Percentiles rank a stretch among this genome's conserved stretches.
phyloP scores from a whole-genome alignment of 1,140 invertebrate genomes.

The Trichonephila clavipes region DNA sequence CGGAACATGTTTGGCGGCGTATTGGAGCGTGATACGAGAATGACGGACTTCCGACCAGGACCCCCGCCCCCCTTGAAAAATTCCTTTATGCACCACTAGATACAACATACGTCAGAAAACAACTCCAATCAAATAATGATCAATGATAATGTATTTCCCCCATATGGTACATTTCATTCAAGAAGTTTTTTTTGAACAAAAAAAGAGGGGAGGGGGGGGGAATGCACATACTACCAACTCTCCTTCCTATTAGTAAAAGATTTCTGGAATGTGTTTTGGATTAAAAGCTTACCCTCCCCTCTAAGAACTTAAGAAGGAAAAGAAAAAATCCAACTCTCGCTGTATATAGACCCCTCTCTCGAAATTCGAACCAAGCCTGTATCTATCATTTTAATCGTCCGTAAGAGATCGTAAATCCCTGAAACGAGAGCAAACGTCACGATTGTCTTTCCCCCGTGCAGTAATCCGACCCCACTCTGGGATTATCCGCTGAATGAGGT shows the following conservation, averaged over 20 bases:
- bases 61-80: too few species aligned
- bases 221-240: background rate
- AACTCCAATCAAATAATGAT: too few species aligned
- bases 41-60: too few species aligned
- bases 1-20: too few species aligned
- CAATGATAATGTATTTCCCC: too few species aligned
- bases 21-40: too few species aligned
- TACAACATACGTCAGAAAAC: too few species aligned
- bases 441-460: too few species aligned
- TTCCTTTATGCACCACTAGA: too few species aligned
- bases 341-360: background rate
- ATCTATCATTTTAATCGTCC: slow-evolving; percentile 26
- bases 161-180: too few species aligned
- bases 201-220: too few species aligned
- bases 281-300: background rate
- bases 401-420: slow-evolving; percentile 8
- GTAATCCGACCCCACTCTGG: background rate
- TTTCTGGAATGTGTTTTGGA: background rate
- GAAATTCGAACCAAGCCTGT: background rate
- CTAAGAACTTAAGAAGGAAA: background rate
- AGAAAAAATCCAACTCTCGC: background rate
- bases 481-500: background rate
- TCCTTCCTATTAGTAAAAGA: background rate
- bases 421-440: background rate
- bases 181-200: too few species aligned